These are phyloP conservation scores for Seriola aureovittata DNA, from an alignment of 2,113 vertebrate species.

Conservation along the genomic window DNA sequence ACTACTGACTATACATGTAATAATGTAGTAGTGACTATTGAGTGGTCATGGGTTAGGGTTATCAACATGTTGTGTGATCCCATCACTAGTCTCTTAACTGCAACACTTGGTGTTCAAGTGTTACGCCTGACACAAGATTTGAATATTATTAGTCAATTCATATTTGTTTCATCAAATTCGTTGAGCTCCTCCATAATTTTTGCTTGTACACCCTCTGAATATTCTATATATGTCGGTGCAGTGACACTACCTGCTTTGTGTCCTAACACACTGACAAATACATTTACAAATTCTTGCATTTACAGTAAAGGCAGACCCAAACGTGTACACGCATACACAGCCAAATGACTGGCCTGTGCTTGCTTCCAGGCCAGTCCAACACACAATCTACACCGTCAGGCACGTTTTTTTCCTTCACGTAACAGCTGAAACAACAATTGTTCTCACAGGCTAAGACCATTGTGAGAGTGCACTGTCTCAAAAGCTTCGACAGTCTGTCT, in stretches of 20 bases:
- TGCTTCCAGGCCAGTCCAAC: slow-evolving; percentile 25
- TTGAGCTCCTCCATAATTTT: background rate
- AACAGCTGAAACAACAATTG: slow-evolving; percentile 80
- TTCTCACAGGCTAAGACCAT: slow-evolving; percentile 70
- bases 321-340: background rate
- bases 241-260: background rate
- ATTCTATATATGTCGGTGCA: background rate
- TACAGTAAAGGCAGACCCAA: background rate
- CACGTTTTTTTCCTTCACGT: slow-evolving; percentile 24
- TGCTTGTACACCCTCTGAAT: background rate
- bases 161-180: too few species aligned
- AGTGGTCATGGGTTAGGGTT: too few species aligned
- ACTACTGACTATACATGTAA: too few species aligned
- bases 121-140: too few species aligned
- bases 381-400: slow-evolving; percentile 25
- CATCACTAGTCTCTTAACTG: too few species aligned
- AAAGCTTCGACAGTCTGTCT: slow-evolving; percentile 38
- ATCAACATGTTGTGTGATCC: too few species aligned
- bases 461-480: slow-evolving; percentile 64
- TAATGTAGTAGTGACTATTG: too few species aligned
- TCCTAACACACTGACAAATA: background rate
- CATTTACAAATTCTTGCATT: background rate
- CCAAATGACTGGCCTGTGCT: background rate
- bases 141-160: too few species aligned
- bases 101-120: too few species aligned